Conservation (phyloP, 2,888 invertebrate genomes). For the Melieria crassipennis region DNA sequence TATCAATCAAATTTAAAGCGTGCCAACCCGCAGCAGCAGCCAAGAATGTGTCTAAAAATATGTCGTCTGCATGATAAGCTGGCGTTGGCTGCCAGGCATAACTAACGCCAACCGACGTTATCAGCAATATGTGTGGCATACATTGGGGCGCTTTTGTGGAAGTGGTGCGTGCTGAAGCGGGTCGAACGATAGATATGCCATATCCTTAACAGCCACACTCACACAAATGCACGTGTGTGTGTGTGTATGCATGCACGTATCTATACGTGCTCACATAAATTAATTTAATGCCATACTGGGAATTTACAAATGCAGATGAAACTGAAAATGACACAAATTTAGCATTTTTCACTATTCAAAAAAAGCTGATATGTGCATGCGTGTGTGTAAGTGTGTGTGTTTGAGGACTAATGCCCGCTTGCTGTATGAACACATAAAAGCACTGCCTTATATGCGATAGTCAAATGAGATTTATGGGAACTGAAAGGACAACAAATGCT, state of each 20-base stretch:
- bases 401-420: not conserved
- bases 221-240: no score
- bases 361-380: no score
- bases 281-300: not conserved
- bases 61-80: constrained; percentile 1
- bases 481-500: no score
- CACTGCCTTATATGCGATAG: no score
- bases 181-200: no score
- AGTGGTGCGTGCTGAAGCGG: no score
- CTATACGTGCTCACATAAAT: not conserved
- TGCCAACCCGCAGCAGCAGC: not conserved
- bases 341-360: not conserved
- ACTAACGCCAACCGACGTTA: no score
- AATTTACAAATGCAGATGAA: constrained; percentile 17
- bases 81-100: no score
- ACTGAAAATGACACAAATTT: constrained; percentile 10
- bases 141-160: no score
- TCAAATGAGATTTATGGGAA: no score
- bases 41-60: not conserved
- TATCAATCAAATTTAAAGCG: not conserved
- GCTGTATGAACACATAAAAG: not conserved
- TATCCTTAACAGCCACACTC: no score
- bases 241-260: not conserved
- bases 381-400: not conserved
- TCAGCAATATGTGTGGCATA: no score